These are phyloP conservation scores for Hydraecia micacea DNA, from an alignment of 2,888 invertebrate genomes.

Conservation along the genomic window DNA sequence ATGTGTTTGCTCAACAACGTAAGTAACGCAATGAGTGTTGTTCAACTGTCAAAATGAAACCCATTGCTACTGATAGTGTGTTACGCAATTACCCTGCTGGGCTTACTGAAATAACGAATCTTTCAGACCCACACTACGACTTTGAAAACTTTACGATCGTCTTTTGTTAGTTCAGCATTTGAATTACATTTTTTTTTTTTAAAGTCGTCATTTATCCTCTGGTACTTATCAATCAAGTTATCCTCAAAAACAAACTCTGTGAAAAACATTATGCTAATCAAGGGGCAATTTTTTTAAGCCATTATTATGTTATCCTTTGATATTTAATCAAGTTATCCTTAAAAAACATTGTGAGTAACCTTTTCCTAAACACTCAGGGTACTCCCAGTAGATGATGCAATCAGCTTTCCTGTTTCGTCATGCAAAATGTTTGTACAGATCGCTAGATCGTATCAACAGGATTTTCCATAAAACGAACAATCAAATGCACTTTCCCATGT, in stretches of 20 bases:
- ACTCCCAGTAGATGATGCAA: background rate
- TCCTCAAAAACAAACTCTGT: background rate
- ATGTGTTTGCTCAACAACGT: too few species aligned
- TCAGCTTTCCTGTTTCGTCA: background rate
- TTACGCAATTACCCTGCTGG: too few species aligned
- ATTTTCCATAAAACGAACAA: slow-evolving; percentile 54
- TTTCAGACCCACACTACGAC: background rate
- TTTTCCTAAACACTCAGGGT: background rate
- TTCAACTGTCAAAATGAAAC: too few species aligned
- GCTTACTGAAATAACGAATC: too few species aligned
- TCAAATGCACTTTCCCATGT: slow-evolving; percentile 37
- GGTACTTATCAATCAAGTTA: background rate
- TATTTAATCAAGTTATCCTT: slow-evolving; percentile 16
- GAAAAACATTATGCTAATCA: background rate
- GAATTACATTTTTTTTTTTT: background rate
- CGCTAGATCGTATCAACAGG: slow-evolving; percentile 23
- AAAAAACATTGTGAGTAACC: slow-evolving; percentile 4
- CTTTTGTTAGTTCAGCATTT: background rate
- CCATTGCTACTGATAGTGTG: too few species aligned
- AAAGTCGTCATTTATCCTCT: background rate
- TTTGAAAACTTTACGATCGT: background rate
- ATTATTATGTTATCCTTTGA: background rate
- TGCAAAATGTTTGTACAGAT: background rate
- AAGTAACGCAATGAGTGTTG: too few species aligned
- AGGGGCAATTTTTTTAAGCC: background rate